A percentile compares a stretch with the other conserved stretches of the same genome.
Evolutionary conservation across 2,797 vertebrate species (phyloP).

Genomic region (Enteromius trimaculatus): DNA sequence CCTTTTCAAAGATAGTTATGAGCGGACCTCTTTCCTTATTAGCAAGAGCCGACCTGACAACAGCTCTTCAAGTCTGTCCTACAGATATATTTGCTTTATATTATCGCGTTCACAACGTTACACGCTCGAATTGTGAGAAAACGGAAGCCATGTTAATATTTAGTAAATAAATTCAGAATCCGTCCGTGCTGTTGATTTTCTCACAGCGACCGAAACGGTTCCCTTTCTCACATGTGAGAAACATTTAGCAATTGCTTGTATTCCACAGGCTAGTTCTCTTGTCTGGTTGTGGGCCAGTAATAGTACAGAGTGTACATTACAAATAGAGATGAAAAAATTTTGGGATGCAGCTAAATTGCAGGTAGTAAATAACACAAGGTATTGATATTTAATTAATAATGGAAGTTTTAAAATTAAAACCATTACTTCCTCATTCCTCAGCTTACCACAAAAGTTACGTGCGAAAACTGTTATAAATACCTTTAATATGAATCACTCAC

Average conservation of each 20-base stretch:
- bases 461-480: background rate
- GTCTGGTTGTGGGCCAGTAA: background rate
- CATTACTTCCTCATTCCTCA: background rate
- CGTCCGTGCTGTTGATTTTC: background rate
- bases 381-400: background rate
- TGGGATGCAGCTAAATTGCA: background rate
- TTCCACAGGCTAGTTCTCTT: background rate
- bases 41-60: background rate
- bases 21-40: background rate
- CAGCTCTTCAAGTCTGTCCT: background rate
- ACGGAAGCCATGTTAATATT: background rate
- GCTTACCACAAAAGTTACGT: background rate
- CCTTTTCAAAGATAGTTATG: conserved; percentile 4
- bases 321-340: background rate
- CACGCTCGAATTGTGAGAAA: background rate
- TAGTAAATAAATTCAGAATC: background rate
- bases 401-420: background rate
- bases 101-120: background rate
- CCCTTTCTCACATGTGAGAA: background rate
- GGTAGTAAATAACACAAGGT: background rate
- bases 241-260: background rate
- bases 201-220: background rate
- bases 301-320: background rate
- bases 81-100: background rate
- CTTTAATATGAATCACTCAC: background rate